Conservation (phyloP, 2,113 vertebrate species). For the Cacatua alba region DNA sequence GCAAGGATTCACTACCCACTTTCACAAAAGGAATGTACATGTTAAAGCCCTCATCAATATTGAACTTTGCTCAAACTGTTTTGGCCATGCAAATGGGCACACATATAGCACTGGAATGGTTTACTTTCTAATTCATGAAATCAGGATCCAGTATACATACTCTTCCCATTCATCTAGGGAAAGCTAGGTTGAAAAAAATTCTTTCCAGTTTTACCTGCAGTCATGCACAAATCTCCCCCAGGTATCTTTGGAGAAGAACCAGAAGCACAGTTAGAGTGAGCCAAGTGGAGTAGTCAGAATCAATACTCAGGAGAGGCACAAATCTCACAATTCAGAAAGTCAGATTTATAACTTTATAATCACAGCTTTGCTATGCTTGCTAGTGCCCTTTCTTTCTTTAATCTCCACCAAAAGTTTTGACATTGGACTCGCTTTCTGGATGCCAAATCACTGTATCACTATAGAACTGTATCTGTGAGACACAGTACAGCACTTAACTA, state of each 20-base stretch:
- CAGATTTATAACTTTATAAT: conserved; percentile 1
- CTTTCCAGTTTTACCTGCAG: neutral
- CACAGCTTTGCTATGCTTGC: neutral
- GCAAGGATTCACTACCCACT: neutral
- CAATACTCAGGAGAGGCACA: neutral
- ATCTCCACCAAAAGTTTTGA: neutral
- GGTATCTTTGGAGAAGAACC: neutral
- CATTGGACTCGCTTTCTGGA: neutral
- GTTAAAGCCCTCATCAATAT: neutral
- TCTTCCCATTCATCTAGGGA: neutral
- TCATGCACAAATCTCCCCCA: neutral
- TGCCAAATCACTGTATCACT: neutral
- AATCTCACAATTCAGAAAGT: neutral
- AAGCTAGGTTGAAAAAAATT: neutral
- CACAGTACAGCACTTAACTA: conserved; percentile 2
- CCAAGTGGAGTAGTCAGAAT: conserved; percentile 20
- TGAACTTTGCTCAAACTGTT: neutral
- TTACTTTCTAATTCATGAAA: neutral
- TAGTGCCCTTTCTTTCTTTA: neutral
- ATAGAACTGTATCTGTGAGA: neutral
- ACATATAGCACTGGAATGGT: neutral
- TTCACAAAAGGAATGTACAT: neutral
- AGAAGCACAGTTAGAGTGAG: neutral
- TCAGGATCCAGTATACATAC: neutral
- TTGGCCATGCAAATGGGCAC: neutral